phyloP scores from a whole-genome alignment of 2,113 vertebrate species.

The Mustelus asterias region DNA sequence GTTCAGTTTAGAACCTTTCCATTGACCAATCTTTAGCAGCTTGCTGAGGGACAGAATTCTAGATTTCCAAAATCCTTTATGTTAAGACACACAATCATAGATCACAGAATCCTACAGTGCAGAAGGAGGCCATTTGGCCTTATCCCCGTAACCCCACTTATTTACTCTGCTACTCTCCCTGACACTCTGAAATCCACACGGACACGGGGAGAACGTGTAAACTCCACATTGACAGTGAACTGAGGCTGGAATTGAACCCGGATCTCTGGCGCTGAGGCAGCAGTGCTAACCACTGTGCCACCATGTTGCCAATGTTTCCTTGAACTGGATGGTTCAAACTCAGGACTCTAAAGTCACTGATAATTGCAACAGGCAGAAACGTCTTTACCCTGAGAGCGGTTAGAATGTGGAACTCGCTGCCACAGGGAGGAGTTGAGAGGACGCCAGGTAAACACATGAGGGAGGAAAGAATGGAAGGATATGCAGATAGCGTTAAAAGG shows the following conservation, averaged over 20 bases:
- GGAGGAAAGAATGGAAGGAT: not conserved
- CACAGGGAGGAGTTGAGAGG: too few relatives aligned
- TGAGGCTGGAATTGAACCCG: too few relatives aligned
- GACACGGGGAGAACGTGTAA: too few relatives aligned
- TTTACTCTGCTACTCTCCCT: too few relatives aligned
- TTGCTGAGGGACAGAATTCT: too few relatives aligned
- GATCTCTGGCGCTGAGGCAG: too few relatives aligned
- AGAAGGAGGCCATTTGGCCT: too few relatives aligned
- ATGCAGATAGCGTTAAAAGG: not conserved
- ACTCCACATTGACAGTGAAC: too few relatives aligned
- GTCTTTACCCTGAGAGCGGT: not conserved
- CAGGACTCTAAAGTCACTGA: not conserved
- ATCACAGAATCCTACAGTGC: too few relatives aligned
- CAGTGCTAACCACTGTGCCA: too few relatives aligned
- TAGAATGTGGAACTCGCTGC: not conserved
- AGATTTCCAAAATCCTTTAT: not conserved
- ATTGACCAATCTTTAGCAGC: not conserved
- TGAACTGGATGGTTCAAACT: not conserved
- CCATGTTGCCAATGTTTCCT: not conserved
- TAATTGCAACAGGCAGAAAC: not conserved
- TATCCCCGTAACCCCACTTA: too few relatives aligned
- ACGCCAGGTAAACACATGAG: not conserved
- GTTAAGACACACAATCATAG: not conserved
- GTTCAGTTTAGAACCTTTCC: not conserved
- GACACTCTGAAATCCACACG: too few relatives aligned